Percentiles rank a stretch among this genome's conserved stretches.
phyloP scores from a whole-genome alignment of 1,140 invertebrate genomes.

The Gryllus bimaculatus region DNA sequence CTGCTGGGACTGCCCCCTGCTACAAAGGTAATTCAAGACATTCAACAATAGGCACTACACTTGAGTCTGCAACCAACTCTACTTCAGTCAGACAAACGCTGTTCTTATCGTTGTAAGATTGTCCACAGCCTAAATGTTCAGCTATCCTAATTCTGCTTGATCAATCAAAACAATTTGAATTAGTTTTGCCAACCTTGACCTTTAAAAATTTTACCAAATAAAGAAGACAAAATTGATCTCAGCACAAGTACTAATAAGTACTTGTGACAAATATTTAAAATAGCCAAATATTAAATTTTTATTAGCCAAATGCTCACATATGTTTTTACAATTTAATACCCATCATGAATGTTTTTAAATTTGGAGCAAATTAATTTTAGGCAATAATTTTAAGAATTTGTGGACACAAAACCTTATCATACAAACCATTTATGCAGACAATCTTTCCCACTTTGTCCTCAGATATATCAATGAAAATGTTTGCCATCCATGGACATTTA shows the following conservation, averaged over 20 bases:
- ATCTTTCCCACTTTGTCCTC: neutral
- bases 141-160: neutral
- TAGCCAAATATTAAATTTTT: no score
- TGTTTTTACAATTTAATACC: neutral
- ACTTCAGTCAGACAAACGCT: neutral
- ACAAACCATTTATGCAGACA: neutral
- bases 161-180: neutral
- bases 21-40: neutral
- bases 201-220: no score
- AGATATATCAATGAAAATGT: neutral
- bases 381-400: neutral
- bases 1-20: neutral
- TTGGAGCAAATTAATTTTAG: neutral
- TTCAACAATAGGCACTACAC: slow-evolving; percentile 4
- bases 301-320: no score
- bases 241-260: no score
- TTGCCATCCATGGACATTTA: neutral
- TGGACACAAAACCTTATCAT: neutral
- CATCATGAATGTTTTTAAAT: neutral
- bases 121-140: neutral
- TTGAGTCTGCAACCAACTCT: neutral
- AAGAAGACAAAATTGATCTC: no score
- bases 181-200: no score
- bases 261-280: no score
- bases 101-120: slow-evolving; percentile 1